Percentiles rank a stretch among this genome's conserved stretches.
These are phyloP conservation scores for Aspidiotus destructor DNA, from an alignment of 2,888 invertebrate genomes.

Conservation along the genomic window DNA sequence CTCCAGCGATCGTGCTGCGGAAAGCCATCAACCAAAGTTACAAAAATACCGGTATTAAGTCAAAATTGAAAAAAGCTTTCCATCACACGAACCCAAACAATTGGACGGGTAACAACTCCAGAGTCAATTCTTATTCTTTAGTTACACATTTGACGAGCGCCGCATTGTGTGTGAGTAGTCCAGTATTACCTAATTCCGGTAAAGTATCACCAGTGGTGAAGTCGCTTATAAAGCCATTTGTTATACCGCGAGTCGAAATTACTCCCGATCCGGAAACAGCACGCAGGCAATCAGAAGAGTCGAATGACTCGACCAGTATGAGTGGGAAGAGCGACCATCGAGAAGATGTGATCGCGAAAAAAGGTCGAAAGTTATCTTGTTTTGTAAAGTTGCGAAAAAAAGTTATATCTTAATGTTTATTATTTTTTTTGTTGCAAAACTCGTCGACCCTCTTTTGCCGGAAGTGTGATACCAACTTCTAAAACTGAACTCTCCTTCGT, in stretches of 20 bases:
- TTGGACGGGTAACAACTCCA: constrained; percentile 43
- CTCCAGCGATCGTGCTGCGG: constrained; percentile 38
- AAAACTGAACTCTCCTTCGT: too few species aligned
- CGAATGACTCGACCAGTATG: background rate
- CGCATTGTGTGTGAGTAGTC: constrained; percentile 52
- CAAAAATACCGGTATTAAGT: constrained; percentile 42
- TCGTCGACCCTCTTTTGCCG: too few species aligned
- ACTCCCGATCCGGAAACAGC: constrained; percentile 33
- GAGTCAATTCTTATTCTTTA: constrained; percentile 39
- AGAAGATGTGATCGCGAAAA: background rate
- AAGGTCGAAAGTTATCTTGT: constrained; percentile 11
- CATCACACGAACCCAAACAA: constrained; percentile 46
- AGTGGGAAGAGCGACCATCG: background rate
- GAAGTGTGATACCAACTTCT: too few species aligned
- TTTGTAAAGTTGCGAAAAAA: constrained; percentile 22
- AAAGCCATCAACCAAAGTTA: constrained; percentile 33
- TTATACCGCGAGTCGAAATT: constrained; percentile 49
- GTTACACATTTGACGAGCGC: constrained; percentile 52
- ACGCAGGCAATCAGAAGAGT: background rate
- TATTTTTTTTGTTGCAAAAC: too few species aligned
- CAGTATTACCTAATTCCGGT: constrained; percentile 49
- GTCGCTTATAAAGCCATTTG: constrained; percentile 49
- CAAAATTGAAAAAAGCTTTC: constrained; percentile 50
- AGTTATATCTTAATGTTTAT: background rate
- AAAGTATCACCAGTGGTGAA: constrained; percentile 49